Percentiles rank a stretch among this genome's conserved stretches.
Evolutionary conservation across 2,888 invertebrate genomes (phyloP).

Genomic region (Hypena proboscidalis): DNA sequence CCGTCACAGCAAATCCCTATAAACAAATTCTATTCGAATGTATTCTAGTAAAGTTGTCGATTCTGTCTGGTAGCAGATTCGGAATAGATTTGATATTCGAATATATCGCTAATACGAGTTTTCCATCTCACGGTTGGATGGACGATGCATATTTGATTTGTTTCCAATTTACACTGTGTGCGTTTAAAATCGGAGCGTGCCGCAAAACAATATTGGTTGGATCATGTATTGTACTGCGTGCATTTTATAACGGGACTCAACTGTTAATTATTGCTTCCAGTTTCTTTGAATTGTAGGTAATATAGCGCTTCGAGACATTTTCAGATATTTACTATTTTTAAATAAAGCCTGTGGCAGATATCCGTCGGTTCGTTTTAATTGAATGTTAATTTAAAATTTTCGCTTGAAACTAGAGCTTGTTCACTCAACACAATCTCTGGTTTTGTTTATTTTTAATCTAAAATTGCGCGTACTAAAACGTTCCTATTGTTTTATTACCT

Average conservation of each 20-base stretch:
- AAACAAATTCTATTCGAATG: slow-evolving; percentile 54
- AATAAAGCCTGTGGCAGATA: too few species aligned
- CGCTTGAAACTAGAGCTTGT: too few species aligned
- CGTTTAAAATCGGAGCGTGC: slow-evolving; percentile 50
- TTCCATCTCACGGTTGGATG: slow-evolving; percentile 78
- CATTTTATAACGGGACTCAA: slow-evolving; percentile 33
- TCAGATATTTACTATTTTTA: too few species aligned
- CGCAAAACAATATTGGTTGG: slow-evolving; percentile 63
- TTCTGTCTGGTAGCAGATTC: slow-evolving; percentile 57
- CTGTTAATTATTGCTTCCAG: slow-evolving; percentile 32
- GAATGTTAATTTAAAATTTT: too few species aligned
- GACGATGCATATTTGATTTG: slow-evolving; percentile 82
- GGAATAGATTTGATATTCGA: slow-evolving; percentile 62
- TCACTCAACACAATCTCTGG: too few species aligned
- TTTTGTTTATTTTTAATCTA: too few species aligned
- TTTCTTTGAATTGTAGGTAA: slow-evolving; percentile 21
- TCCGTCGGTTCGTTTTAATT: too few species aligned
- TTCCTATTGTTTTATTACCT: too few species aligned
- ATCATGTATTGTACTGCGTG: slow-evolving; percentile 50
- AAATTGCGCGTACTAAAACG: too few species aligned
- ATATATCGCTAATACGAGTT: slow-evolving; percentile 71
- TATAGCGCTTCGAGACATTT: too few species aligned
- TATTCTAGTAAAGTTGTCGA: slow-evolving; percentile 51
- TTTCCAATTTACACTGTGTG: slow-evolving; percentile 75
- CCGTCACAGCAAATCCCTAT: slow-evolving; percentile 44